Evolutionary conservation across 2,113 vertebrate species (phyloP).

Genomic region (Muntiacus reevesi): DNA sequence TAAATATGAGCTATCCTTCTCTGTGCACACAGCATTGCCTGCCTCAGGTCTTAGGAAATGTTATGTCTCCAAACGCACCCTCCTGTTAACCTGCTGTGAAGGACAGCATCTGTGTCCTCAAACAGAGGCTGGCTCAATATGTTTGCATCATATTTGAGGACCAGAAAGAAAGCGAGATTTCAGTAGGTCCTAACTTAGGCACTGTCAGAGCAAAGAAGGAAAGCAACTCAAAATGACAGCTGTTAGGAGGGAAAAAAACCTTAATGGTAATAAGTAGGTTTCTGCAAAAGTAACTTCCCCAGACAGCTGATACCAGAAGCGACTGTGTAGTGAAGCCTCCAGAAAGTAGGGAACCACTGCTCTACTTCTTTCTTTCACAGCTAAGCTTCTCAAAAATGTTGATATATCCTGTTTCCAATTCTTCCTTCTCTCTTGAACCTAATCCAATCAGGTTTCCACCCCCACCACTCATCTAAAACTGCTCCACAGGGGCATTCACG

Average conservation of each 20-base stretch:
- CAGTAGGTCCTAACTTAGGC: background rate
- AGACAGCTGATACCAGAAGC: background rate
- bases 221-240: slow-evolving; percentile 41
- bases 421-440: background rate
- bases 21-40: background rate
- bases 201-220: background rate
- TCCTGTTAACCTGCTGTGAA: background rate
- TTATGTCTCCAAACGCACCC: background rate
- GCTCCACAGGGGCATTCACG: background rate
- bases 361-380: background rate
- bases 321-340: background rate
- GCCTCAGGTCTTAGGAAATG: slow-evolving; percentile 8
- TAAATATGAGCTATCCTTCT: background rate
- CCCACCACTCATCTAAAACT: background rate
- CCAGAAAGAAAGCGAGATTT: slow-evolving; percentile 15
- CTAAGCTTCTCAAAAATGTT: background rate
- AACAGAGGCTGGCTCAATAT: background rate
- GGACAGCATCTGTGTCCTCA: background rate
- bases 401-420: background rate
- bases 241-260: background rate
- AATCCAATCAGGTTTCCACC: background rate
- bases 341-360: background rate
- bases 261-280: slow-evolving; percentile 6
- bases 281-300: slow-evolving; percentile 28
- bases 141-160: background rate